Evolutionary conservation across 1,140 invertebrate genomes (phyloP).

Genomic region (Zaprionus vittiger): DNA sequence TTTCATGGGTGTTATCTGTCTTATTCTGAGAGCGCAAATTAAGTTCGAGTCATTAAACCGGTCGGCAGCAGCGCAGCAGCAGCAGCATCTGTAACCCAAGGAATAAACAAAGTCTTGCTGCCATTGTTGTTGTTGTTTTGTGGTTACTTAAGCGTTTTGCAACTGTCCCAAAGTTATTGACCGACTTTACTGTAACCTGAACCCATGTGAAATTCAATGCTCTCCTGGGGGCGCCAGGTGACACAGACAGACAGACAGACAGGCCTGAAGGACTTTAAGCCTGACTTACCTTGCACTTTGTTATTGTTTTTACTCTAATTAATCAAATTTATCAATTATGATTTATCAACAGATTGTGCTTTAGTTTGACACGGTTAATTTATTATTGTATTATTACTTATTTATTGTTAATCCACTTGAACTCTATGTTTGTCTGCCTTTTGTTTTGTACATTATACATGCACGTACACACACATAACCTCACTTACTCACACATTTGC

Average conservation of each 20-base stretch:
- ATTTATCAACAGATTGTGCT: conserved; percentile 7
- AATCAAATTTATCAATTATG: conserved; percentile 30
- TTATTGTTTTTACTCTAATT: conserved; percentile 22
- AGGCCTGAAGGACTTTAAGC: conserved; percentile 7
- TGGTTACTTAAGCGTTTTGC: conserved; percentile 64
- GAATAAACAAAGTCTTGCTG: conserved; percentile 51
- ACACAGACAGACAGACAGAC: background rate
- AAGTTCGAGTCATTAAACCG: conserved; percentile 78
- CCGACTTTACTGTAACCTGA: conserved; percentile 76
- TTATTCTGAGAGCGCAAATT: conserved; percentile 74
- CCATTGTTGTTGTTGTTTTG: conserved; percentile 39
- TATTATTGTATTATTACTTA: too few relatives aligned
- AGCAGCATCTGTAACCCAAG: conserved; percentile 58
- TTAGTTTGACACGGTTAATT: conserved; percentile 27
- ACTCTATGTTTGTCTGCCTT: conserved; percentile 39
- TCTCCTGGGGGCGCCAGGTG: conserved; percentile 47
- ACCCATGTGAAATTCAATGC: conserved; percentile 68
- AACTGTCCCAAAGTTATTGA: conserved; percentile 69
- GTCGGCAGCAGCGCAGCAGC: conserved; percentile 61
- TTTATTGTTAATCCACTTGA: conserved; percentile 66
- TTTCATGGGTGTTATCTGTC: conserved; percentile 72
- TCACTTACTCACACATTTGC: background rate
- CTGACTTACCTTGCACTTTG: background rate
- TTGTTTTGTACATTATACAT: conserved; percentile 20
- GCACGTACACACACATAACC: background rate